A percentile compares a stretch with the other conserved stretches of the same genome.
Evolutionary conservation across 2,888 invertebrate species (phyloP).

Genomic region (Eremobia ochroleuca): DNA sequence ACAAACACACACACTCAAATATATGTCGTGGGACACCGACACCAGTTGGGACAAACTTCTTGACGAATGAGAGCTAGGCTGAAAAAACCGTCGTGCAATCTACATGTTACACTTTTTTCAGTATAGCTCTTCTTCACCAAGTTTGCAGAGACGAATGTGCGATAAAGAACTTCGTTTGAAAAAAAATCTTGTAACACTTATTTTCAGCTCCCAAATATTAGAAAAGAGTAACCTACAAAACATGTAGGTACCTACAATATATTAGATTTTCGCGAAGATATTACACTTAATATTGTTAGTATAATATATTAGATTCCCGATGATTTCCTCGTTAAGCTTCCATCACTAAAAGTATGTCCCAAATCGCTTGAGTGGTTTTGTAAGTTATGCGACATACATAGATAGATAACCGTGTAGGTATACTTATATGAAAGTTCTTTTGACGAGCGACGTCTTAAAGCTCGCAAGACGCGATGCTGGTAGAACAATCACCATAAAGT

Average conservation of each 20-base stretch:
- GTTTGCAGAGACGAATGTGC: neutral
- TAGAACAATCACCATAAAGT: too few relatives aligned
- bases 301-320: slow-evolving; percentile 54
- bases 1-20: neutral
- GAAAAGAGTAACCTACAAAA: neutral
- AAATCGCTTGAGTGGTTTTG: slow-evolving; percentile 59
- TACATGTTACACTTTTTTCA: neutral
- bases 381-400: slow-evolving; percentile 37
- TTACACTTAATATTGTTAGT: slow-evolving; percentile 18
- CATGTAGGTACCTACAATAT: neutral
- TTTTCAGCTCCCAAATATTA: neutral
- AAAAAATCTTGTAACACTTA: neutral
- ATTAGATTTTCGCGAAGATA: slow-evolving; percentile 9
- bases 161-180: neutral
- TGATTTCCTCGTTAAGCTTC: slow-evolving; percentile 58
- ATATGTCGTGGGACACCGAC: neutral
- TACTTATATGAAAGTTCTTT: too few relatives aligned
- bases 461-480: too few relatives aligned
- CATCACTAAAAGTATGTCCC: slow-evolving; percentile 43
- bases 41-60: too few relatives aligned
- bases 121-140: neutral
- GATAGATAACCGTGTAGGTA: neutral
- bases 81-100: too few relatives aligned
- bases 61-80: too few relatives aligned
- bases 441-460: too few relatives aligned